Base-by-base conservation (phyloP, 2,797 vertebrate species). In the Schizopygopsis malacanthus region DNA sequence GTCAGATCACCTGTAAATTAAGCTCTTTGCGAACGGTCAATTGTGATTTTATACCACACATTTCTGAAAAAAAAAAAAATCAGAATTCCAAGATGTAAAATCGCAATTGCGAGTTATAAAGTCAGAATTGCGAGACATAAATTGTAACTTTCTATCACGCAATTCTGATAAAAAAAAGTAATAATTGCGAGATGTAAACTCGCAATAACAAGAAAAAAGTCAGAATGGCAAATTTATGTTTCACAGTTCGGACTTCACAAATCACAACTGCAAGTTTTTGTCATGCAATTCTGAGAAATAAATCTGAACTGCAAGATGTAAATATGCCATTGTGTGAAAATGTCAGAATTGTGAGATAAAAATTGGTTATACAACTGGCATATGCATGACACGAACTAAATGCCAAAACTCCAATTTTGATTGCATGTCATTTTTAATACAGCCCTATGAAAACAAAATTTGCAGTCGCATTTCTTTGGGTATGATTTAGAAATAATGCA, bases 401-500 rank as follows among this genome's bases (percentile, higher is more conserved):
- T 28, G 33, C 33, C 25, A 78, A 59, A 59, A 59, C 33, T 59
- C 20, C 3, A n/a, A 63, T 76, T 83, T 4, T 25, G n/a, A 54
- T 52, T 63, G 33, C 54, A 63, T n/a, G 61, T 25, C 47, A 6
- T 59, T 54, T 84, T 70, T 79, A 84, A 84, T 79, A 78, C 69
- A 84, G 39, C 5, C 4, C 39, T n/a, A 43, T 6, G n/a, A 47
- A 56, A 28, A 16, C 20, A 10, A 39, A 67, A 54, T 54, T 25
- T 76, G 13, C 61, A 11, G 47, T 41, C 4, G 10, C 59, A 22
- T 67, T 50, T 47, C 78, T 54, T 81, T 41, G 79, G 79, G 47
- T 54, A 11, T 2, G 1, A 39, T 69, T 81, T 41, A 16, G 4
- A 80, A 65, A 80, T 16, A 77, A 83, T 65, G 59, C 28, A 7